Evolutionary conservation across 2,113 vertebrate genomes (phyloP), one percentile per base, ranked within the genome.

Genomic region (Tragelaphus scriptus): DNA sequence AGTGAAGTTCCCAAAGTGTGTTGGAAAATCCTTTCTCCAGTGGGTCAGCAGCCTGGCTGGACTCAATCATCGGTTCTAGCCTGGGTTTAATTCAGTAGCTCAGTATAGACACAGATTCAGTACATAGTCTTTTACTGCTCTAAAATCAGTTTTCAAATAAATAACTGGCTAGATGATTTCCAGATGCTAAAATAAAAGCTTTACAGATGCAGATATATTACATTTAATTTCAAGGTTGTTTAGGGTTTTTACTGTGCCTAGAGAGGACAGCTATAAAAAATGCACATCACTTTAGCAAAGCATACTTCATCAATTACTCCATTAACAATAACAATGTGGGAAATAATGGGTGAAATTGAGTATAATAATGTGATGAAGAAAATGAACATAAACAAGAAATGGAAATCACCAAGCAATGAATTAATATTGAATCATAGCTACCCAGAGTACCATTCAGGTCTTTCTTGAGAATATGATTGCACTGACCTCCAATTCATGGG

Each of bases 281-380:
- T 97, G 82, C 92, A 98, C 95, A 95, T 97, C 95, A 95, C 7
- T 97, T 98, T 58, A 98, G 79, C 96, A 96, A 90, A 96, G 91
- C 94, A 97, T 98, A 98, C 97, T 98, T 98, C 96, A 95, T 95
- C 75, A 98, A 98, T 98, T 98, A 97, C 96, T 98, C 95, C 28
- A 51, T 98, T 98, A 98, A 98, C 88, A 99, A 95, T 91, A 99
- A 98, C 98, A 98, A 98, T 98, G 96, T 95, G 95, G 96, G 96
- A 98, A 99, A 98, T 94, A 98, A 97, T 98, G 98, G 92, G 97
- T 98, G 98, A 99, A 99, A 99, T 98, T 98, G 98, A 98, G 96
- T 85, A 94, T 85, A 98, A 98, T 95, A 98, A 97, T 98, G 98
- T 97, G 97, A 97, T 36, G 51, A 96, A 96, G 97, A 82, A 97